These are phyloP conservation scores for Lysandra coridon DNA, from an alignment of 2,888 invertebrate genomes.

Conservation along the genomic window DNA sequence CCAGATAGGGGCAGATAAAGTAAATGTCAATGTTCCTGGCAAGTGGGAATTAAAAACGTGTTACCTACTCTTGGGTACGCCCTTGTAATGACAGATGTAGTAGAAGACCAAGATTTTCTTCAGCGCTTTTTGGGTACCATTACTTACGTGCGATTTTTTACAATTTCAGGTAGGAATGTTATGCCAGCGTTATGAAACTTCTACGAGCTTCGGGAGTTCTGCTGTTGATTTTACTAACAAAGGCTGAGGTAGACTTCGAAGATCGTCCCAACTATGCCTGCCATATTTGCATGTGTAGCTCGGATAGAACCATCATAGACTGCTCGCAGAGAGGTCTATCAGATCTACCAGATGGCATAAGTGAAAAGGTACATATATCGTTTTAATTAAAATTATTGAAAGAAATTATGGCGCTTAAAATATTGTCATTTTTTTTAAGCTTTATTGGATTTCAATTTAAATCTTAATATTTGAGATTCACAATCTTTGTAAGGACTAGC, in stretches of 20 bases:
- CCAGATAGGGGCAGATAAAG: no score
- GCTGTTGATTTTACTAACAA: slow-evolving; percentile 48
- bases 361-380: slow-evolving; percentile 55
- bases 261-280: slow-evolving; percentile 59
- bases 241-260: slow-evolving; percentile 56
- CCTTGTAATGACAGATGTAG: not conserved
- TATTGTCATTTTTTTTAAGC: no score
- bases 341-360: slow-evolving; percentile 63
- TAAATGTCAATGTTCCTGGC: no score
- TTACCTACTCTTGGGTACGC: no score
- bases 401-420: no score
- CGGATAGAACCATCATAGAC: slow-evolving; percentile 58
- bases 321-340: slow-evolving; percentile 71
- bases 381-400: not conserved
- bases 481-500: no score
- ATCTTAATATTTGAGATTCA: no score
- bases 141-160: not conserved
- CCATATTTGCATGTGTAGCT: slow-evolving; percentile 59
- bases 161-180: slow-evolving; percentile 68
- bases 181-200: slow-evolving; percentile 61
- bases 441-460: no score
- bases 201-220: slow-evolving; percentile 51
- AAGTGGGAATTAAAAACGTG: no score
- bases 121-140: not conserved
- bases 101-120: not conserved